These are phyloP conservation scores for Megaustenia siamemsis DNA, from an alignment of 2,888 invertebrate species.

Conservation along the genomic window DNA sequence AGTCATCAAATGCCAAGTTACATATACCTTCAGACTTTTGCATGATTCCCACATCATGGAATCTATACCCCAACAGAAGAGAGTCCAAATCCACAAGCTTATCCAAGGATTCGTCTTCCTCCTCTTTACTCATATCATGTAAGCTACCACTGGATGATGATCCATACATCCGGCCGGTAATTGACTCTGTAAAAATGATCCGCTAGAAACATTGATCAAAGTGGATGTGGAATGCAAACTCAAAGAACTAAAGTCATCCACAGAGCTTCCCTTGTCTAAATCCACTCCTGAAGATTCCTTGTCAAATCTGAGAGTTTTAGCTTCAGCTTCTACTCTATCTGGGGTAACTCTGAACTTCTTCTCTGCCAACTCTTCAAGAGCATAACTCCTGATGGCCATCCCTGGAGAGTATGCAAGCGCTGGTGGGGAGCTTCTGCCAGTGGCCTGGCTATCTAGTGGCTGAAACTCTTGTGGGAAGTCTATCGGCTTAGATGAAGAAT, in stretches of 20 bases:
- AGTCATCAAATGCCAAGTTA: slow-evolving; percentile 52
- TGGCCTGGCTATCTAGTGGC: neutral
- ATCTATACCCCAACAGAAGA: slow-evolving; percentile 45
- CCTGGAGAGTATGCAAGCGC: slow-evolving; percentile 56
- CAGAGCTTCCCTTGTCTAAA: slow-evolving; percentile 44
- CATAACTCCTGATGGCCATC: slow-evolving; percentile 56
- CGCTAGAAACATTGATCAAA: neutral
- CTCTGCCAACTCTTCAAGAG: slow-evolving; percentile 56
- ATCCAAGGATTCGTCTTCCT: slow-evolving; percentile 45
- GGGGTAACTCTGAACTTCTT: slow-evolving; percentile 42
- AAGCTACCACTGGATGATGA: neutral
- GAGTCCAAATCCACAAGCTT: slow-evolving; percentile 47
- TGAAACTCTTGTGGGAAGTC: slow-evolving; percentile 12
- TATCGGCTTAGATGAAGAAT: neutral
- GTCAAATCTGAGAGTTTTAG: slow-evolving; percentile 27
- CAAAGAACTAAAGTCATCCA: slow-evolving; percentile 14
- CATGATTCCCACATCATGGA: slow-evolving; percentile 54
- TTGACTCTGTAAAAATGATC: neutral
- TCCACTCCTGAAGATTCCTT: slow-evolving; percentile 37
- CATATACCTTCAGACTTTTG: slow-evolving; percentile 45
- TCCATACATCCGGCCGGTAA: neutral
- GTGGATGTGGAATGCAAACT: neutral
- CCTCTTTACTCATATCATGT: slow-evolving; percentile 18
- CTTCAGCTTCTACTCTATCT: slow-evolving; percentile 30
- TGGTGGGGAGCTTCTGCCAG: slow-evolving; percentile 23